Conservation (phyloP, 2,888 invertebrate genomes). For the Melolontha melolontha region DNA sequence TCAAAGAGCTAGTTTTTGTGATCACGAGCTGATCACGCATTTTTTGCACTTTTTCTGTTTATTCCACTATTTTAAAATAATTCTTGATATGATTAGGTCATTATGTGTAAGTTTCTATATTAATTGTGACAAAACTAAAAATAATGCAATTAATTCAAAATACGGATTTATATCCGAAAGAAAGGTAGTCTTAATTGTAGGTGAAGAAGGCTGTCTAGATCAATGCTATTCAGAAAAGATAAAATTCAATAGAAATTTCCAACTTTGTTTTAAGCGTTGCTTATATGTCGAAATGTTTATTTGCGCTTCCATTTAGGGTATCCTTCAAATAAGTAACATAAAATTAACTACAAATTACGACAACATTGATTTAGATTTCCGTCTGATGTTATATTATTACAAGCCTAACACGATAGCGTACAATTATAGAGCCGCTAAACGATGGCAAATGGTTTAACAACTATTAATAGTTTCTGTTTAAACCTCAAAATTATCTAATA, state of each 20-base stretch:
- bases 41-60: too few species aligned
- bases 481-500: too few species aligned
- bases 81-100: too few species aligned
- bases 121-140: too few species aligned
- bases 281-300: background rate
- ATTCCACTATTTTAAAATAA: too few species aligned
- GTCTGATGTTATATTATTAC: constrained; percentile 34
- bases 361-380: constrained; percentile 39
- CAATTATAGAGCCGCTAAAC: constrained; percentile 33
- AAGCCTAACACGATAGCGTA: constrained; percentile 7
- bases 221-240: background rate
- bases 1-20: too few species aligned
- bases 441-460: background rate
- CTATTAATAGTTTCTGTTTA: too few species aligned
- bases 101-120: too few species aligned
- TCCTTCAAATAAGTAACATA: constrained; percentile 24
- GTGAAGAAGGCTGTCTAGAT: background rate
- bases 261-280: constrained; percentile 5
- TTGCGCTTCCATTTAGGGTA: constrained; percentile 35
- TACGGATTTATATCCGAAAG: too few species aligned
- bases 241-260: constrained; percentile 12
- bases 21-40: too few species aligned
- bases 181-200: too few species aligned
- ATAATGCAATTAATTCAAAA: too few species aligned
- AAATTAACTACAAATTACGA: constrained; percentile 38